A percentile compares a stretch with the other conserved stretches of the same genome.
Conservation (phyloP, 1,140 invertebrate genomes). For the Drosophila obscura region DNA sequence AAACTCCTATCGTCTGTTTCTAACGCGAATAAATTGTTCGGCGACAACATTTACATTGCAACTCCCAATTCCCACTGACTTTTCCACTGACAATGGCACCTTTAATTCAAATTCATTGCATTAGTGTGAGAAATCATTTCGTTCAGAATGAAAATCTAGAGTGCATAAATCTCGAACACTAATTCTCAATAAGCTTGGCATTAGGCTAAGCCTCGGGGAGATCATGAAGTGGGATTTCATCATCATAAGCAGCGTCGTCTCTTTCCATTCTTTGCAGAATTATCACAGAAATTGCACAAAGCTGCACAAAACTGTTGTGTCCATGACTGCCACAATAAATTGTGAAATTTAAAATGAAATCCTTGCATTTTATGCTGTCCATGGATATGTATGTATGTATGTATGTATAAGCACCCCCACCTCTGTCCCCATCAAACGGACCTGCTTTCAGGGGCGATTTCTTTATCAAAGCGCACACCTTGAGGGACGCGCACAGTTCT, state of each 20-base stretch:
- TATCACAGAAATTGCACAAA: slow-evolving; percentile 63
- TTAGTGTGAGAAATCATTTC: background rate
- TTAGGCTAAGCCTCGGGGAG: slow-evolving; percentile 3
- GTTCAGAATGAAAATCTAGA: background rate
- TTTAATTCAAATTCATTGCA: too few relatives aligned
- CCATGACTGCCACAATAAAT: slow-evolving; percentile 40
- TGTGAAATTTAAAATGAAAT: slow-evolving; percentile 55
- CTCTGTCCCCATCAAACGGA: slow-evolving; percentile 20
- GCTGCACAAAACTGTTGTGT: slow-evolving; percentile 42
- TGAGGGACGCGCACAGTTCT: slow-evolving; percentile 54
- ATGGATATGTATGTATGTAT: slow-evolving; percentile 14
- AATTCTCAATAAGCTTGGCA: slow-evolving; percentile 33
- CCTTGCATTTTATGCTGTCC: slow-evolving; percentile 48
- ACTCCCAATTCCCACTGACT: too few relatives aligned
- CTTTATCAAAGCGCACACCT: slow-evolving; percentile 65
- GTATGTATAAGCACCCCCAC: background rate
- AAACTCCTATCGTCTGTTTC: too few relatives aligned
- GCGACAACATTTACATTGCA: too few relatives aligned
- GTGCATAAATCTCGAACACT: background rate
- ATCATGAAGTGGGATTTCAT: slow-evolving; percentile 5
- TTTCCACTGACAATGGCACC: too few relatives aligned
- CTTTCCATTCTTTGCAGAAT: slow-evolving; percentile 50
- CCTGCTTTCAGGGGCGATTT: slow-evolving; percentile 1
- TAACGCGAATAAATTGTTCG: too few relatives aligned
- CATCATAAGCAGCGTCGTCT: background rate